Evolutionary conservation across 2,888 invertebrate species (phyloP).

Genomic region (Nymphalis polychloros): DNA sequence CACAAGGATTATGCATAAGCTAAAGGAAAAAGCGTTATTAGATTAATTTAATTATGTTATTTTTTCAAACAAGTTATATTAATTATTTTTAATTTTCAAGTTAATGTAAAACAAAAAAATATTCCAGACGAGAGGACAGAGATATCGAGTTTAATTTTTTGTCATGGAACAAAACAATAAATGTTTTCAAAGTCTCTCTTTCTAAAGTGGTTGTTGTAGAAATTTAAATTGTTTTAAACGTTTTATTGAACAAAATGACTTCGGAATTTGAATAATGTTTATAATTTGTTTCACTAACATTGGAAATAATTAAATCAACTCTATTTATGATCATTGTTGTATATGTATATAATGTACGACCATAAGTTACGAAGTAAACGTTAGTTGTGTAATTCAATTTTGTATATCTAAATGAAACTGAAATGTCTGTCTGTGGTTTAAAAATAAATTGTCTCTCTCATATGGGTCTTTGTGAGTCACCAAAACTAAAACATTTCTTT

Average conservation of each 20-base stretch:
- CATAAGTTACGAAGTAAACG: too few relatives aligned
- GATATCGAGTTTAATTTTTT: conserved; percentile 45
- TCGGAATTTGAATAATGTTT: not conserved
- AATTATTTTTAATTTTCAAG: conserved; percentile 43
- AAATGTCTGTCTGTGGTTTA: too few relatives aligned
- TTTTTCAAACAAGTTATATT: too few relatives aligned
- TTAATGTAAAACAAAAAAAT: conserved; percentile 42
- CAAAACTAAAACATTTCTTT: too few relatives aligned
- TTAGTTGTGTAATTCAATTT: too few relatives aligned
- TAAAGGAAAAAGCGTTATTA: too few relatives aligned
- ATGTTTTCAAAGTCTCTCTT: conserved; percentile 35
- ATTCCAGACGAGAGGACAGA: conserved; percentile 44
- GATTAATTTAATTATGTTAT: too few relatives aligned
- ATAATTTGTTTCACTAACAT: not conserved
- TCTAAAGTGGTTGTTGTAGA: not conserved
- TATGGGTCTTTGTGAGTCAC: too few relatives aligned
- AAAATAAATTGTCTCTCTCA: too few relatives aligned
- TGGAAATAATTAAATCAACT: not conserved
- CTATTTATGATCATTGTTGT: not conserved
- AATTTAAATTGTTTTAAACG: not conserved
- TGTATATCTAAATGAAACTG: too few relatives aligned
- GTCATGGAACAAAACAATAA: conserved; percentile 47
- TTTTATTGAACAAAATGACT: not conserved
- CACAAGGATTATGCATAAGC: too few relatives aligned
- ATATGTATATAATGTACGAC: not conserved